Percentiles rank a stretch among this genome's conserved stretches.
Conservation (phyloP, 2,888 invertebrate species). For the Tachina fera region DNA sequence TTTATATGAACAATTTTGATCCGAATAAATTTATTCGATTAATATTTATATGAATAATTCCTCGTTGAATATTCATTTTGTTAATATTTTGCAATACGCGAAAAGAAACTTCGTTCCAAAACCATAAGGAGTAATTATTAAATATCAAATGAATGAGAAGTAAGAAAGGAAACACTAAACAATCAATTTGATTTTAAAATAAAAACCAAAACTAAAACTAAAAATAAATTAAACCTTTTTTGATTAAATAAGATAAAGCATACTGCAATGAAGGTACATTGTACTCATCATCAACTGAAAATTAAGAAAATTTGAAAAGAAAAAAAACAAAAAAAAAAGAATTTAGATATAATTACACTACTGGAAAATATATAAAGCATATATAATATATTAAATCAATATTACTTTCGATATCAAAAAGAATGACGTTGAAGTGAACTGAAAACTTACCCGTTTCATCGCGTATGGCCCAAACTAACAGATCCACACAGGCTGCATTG, state of each 20-base stretch:
- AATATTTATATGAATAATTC: no score
- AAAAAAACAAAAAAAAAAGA: constrained; percentile 47
- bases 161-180: constrained; percentile 52
- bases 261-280: constrained; percentile 89
- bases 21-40: no score
- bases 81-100: no score
- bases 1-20: no score
- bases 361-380: constrained; percentile 49
- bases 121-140: background rate
- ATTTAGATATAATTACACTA: constrained; percentile 66
- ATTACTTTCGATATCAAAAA: constrained; percentile 1
- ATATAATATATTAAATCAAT: background rate
- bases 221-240: constrained; percentile 78
- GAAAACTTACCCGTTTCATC: constrained; percentile 94
- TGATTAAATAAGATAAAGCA: constrained; percentile 87
- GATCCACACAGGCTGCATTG: constrained; percentile 98
- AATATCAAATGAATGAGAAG: constrained; percentile 24
- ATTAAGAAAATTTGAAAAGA: constrained; percentile 74
- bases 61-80: no score
- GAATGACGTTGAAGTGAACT: background rate
- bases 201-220: constrained; percentile 62
- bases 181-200: constrained; percentile 45
- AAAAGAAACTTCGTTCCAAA: background rate
- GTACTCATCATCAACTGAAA: constrained; percentile 89
- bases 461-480: constrained; percentile 98